Conservation (phyloP, 2,113 vertebrate genomes). For the Narcine bancroftii region DNA sequence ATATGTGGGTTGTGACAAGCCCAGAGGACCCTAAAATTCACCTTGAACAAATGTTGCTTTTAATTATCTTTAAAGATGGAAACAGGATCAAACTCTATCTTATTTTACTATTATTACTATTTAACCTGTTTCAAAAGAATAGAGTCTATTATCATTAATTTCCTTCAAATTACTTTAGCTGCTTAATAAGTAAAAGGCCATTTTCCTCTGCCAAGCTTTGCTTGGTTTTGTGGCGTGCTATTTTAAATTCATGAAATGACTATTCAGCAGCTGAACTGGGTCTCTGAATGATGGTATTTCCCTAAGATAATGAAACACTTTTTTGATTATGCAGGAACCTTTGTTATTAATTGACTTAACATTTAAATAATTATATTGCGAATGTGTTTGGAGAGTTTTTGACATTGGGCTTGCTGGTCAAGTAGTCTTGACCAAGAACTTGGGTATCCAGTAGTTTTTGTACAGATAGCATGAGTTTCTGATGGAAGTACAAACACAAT, state of each 20-base stretch:
- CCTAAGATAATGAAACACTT: neutral
- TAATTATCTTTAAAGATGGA: too few relatives aligned
- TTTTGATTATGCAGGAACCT: neutral
- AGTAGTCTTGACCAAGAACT: too few relatives aligned
- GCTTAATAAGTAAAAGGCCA: neutral
- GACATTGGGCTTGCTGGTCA: neutral
- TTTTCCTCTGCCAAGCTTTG: neutral
- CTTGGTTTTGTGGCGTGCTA: neutral
- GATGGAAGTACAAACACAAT: neutral
- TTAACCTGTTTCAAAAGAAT: neutral
- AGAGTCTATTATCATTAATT: neutral
- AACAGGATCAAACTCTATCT: too few relatives aligned
- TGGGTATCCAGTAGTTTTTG: too few relatives aligned
- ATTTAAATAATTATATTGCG: neutral
- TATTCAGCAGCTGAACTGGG: neutral
- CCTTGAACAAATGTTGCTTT: too few relatives aligned
- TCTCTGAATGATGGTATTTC: neutral
- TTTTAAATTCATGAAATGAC: neutral
- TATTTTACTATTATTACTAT: too few relatives aligned
- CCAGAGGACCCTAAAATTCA: too few relatives aligned
- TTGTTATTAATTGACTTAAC: neutral
- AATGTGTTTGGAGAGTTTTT: neutral
- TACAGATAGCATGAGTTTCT: neutral
- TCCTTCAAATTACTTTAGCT: neutral
- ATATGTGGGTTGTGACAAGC: too few relatives aligned